phyloP scores from a whole-genome alignment of 2,888 invertebrate genomes.

The Timema podura region DNA sequence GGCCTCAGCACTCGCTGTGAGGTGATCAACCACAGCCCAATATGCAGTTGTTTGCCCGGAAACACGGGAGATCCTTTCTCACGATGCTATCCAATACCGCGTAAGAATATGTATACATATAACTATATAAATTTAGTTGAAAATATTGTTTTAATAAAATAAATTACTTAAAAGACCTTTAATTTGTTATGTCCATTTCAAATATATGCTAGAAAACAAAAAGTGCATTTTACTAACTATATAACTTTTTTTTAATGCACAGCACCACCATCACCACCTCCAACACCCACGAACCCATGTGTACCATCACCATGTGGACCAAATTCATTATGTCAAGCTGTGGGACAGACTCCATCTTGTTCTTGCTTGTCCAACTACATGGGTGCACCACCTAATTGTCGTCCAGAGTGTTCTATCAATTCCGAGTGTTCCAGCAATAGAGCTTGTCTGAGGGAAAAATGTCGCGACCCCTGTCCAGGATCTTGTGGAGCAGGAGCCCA shows the following conservation, averaged over 20 bases:
- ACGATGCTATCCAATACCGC: conserved; percentile 51
- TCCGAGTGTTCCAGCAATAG: conserved; percentile 51
- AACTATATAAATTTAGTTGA: too few species aligned
- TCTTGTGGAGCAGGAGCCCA: conserved; percentile 45
- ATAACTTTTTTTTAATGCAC: conserved; percentile 15
- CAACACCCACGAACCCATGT: conserved; percentile 45
- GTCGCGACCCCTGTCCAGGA: conserved; percentile 50
- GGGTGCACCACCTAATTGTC: conserved; percentile 47
- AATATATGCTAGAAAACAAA: too few species aligned
- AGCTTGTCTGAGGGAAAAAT: conserved; percentile 47
- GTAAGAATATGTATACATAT: conserved; percentile 22
- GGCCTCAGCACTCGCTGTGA: conserved; percentile 70
- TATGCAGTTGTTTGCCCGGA: conserved; percentile 65
- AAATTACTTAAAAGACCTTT: background rate
- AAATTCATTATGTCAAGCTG: conserved; percentile 39
- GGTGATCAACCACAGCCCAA: conserved; percentile 70
- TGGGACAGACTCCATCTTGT: conserved; percentile 38
- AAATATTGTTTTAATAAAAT: background rate
- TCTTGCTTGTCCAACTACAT: conserved; percentile 43
- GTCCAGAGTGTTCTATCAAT: conserved; percentile 52
- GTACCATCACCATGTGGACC: conserved; percentile 49
- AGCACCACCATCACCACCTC: conserved; percentile 29
- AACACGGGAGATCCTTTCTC: conserved; percentile 79
- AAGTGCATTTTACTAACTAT: background rate
- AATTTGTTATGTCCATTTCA: too few species aligned